Evolutionary conservation across 2,113 vertebrate genomes (phyloP), one percentile per base, ranked within the genome.

Genomic region (Salminus brasiliensis): DNA sequence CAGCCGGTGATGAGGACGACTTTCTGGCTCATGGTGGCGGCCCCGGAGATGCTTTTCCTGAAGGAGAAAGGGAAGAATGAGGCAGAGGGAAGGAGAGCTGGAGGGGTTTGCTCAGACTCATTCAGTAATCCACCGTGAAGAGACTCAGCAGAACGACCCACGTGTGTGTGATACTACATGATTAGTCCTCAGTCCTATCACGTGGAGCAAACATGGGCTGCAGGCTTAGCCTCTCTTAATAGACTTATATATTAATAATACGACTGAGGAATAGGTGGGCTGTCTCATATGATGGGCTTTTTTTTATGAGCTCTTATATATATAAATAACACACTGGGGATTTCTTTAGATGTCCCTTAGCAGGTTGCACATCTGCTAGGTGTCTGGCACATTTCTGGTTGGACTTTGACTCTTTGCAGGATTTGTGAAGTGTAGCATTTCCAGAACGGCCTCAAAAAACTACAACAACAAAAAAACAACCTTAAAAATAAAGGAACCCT

Each of bases 1-100:
- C 95, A 96, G 63, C 95, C 95, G 2, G 95, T 96, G 88, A 95
- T 93, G 47, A 96, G 94, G 4, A 96, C 95, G 49, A 90, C 92
- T 85, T 94, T 96, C 89, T 92, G 93, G 80, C 85, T 89, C 94
- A 95, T 95, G 4, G 53, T 87, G 74, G 67, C 73, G 65, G 34
- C 8, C 23, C 8, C 25, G 72, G 29, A 13, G 53, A 78, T 63
- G 53, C 80, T 55, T 39, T 63, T 32, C 45, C 49, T 49, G 59
- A 34, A 6, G 21, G 23, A 16, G 41, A 29, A 27, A 29, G 10
- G 5, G 53, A 39, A 74, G 62, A 57, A 53, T 18, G 47, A 66
- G 78, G n/a, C 21, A 5, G 70, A 66, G 27, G 13, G 32, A 67
- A 39, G 11, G 49, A 72, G 70, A 78, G 83, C 90, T 72, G 62